These are phyloP conservation scores for Ptiloglossa arizonensis DNA, from an alignment of 1,140 invertebrate genomes.

Conservation along the genomic window DNA sequence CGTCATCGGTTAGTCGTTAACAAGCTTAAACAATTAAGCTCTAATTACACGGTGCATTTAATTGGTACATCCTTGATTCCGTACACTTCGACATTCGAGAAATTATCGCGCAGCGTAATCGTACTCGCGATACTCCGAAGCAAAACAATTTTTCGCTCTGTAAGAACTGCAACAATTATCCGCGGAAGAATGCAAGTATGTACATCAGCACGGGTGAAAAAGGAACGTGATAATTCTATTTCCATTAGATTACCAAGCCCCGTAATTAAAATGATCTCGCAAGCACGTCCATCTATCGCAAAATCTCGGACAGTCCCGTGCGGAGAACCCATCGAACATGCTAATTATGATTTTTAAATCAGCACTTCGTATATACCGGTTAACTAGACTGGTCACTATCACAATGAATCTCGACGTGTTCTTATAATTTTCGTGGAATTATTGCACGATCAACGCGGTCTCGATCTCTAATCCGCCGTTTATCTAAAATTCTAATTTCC, in stretches of 20 bases:
- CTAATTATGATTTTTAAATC: conserved; percentile 29
- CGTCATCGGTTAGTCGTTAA: neutral
- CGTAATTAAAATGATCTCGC: conserved; percentile 30
- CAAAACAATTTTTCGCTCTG: conserved; percentile 8
- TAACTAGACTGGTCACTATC: neutral
- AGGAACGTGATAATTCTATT: conserved; percentile 32
- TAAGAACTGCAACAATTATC: conserved; percentile 21
- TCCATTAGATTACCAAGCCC: conserved; percentile 8
- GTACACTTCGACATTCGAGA: neutral
- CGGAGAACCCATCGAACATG: conserved; percentile 14
- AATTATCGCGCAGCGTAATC: neutral
- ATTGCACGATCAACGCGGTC: neutral
- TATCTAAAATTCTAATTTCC: conserved; percentile 16
- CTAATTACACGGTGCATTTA: conserved; percentile 4
- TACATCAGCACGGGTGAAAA: neutral
- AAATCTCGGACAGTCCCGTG: neutral
- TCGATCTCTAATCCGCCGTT: neutral
- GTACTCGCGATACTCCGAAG: neutral
- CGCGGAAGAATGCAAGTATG: neutral
- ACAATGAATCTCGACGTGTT: conserved; percentile 2
- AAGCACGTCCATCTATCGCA: neutral
- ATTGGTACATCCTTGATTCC: neutral
- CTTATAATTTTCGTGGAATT: conserved; percentile 16
- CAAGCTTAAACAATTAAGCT: neutral
- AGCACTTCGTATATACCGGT: conserved; percentile 22